Evolutionary conservation across 35 echinoderm and acorn worm genomes (phyloP).

Genomic region (Heliocidaris tuberculata): DNA sequence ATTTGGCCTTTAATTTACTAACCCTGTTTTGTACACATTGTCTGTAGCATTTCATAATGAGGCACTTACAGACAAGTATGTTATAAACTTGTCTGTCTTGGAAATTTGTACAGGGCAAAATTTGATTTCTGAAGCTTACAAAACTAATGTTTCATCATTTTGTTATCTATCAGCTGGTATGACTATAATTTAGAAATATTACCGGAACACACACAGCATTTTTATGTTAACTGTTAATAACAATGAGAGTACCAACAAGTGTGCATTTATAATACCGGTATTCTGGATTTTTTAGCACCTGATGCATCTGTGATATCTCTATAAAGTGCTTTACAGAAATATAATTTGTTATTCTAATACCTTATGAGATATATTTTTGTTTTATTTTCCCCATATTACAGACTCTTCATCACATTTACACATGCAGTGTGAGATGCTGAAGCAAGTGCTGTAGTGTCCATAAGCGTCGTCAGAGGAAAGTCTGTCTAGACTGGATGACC

Average conservation of each 20-base stretch:
- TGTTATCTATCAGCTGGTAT: too few relatives aligned
- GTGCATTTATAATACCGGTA: background rate
- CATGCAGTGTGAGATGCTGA: background rate
- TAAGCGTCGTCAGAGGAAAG: background rate
- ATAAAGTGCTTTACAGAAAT: too few relatives aligned
- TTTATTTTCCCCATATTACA: background rate
- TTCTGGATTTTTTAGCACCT: background rate
- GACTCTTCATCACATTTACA: background rate
- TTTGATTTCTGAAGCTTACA: too few relatives aligned
- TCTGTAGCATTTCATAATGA: too few relatives aligned
- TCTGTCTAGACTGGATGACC: background rate
- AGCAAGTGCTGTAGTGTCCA: background rate
- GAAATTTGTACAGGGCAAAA: too few relatives aligned
- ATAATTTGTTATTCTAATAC: background rate
- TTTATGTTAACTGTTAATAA: background rate
- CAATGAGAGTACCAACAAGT: background rate
- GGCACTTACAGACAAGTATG: too few relatives aligned
- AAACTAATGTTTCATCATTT: too few relatives aligned
- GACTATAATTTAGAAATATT: too few relatives aligned
- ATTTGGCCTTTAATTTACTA: too few relatives aligned
- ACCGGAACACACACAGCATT: background rate
- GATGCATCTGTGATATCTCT: too few relatives aligned
- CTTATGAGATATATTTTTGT: background rate
- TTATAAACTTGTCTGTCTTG: too few relatives aligned
- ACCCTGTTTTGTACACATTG: too few relatives aligned